phyloP scores from a whole-genome alignment of 1,140 invertebrate species.

The Brachionus plicatilis region DNA sequence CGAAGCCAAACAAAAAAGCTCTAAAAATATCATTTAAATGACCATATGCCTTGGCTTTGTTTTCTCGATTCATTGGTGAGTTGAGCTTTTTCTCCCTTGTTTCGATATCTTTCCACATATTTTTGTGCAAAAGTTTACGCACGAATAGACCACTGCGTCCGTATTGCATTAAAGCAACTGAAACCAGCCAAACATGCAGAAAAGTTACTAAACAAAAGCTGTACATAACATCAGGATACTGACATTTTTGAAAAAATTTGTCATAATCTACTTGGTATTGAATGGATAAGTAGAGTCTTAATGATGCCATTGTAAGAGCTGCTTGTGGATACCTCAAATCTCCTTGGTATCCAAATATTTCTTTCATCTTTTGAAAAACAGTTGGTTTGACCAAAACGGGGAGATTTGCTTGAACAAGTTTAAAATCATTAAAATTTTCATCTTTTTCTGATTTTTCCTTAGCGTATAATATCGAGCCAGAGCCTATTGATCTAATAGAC shows the following conservation, averaged over 20 bases:
- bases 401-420: background rate
- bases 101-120: slow-evolving; percentile 41
- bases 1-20: slow-evolving; percentile 38
- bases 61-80: slow-evolving; percentile 22
- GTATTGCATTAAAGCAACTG: slow-evolving; percentile 35
- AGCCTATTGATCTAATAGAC: background rate
- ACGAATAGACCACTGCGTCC: slow-evolving; percentile 29
- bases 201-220: slow-evolving; percentile 34
- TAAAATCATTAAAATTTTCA: background rate
- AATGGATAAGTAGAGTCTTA: slow-evolving; percentile 31
- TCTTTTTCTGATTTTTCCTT: background rate
- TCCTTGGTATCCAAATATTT: slow-evolving; percentile 16
- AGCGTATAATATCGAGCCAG: background rate
- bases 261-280: slow-evolving; percentile 40
- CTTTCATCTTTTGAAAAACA: background rate
- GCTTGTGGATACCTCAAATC: slow-evolving; percentile 13
- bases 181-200: slow-evolving; percentile 34
- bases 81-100: slow-evolving; percentile 25
- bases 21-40: slow-evolving; percentile 39
- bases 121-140: slow-evolving; percentile 33
- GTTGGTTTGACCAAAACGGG: slow-evolving; percentile 34
- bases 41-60: slow-evolving; percentile 6
- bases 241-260: slow-evolving; percentile 22
- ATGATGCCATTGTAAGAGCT: background rate
- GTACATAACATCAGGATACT: slow-evolving; percentile 24